Conservation (phyloP, 1,140 invertebrate genomes). For the Thaumatotibia leucotreta region DNA sequence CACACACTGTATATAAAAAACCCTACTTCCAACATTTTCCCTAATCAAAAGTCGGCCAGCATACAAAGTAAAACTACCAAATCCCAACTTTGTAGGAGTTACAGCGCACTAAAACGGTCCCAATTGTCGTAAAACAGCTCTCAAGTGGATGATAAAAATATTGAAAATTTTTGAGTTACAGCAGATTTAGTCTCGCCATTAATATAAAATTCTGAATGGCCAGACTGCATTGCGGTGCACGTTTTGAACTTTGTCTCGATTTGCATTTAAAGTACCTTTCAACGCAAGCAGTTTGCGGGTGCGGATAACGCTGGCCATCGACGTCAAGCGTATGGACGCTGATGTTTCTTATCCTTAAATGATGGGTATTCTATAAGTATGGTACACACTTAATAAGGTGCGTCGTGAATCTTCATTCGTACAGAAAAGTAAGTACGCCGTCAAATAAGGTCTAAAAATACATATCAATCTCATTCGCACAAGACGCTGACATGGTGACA, state of each 20-base stretch:
- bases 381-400: too few relatives aligned
- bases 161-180: slow-evolving; percentile 1
- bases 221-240: slow-evolving; percentile 32
- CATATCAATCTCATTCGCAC: too few relatives aligned
- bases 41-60: too few relatives aligned
- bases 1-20: too few relatives aligned
- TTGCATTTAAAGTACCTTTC: slow-evolving; percentile 51
- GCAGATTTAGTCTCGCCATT: not conserved
- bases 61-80: not conserved
- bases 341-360: too few relatives aligned
- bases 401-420: too few relatives aligned
- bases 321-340: not conserved
- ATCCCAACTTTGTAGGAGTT: not conserved
- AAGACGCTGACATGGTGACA: too few relatives aligned
- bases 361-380: too few relatives aligned
- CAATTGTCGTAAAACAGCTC: not conserved
- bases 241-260: slow-evolving; percentile 41
- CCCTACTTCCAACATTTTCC: too few relatives aligned
- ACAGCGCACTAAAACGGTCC: slow-evolving; percentile 3
- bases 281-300: slow-evolving; percentile 24
- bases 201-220: slow-evolving; percentile 22
- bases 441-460: too few relatives aligned
- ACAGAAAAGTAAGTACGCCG: too few relatives aligned
- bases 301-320: not conserved
- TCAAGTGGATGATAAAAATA: slow-evolving; percentile 5